phyloP scores from a whole-genome alignment of 2,797 vertebrate genomes.

The Serranus cabrilla region DNA sequence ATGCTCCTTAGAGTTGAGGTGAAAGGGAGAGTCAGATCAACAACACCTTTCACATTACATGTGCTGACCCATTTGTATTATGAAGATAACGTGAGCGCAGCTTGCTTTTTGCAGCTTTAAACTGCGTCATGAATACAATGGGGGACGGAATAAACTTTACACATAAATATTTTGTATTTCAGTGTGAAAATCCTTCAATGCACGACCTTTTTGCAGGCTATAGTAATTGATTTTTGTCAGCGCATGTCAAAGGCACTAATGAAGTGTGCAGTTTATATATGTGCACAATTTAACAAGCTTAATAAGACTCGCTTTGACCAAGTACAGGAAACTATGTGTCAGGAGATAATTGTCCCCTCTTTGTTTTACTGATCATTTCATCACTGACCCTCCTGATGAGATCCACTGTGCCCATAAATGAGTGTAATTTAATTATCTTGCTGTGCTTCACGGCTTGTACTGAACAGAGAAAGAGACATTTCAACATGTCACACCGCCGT shows the following conservation, averaged over 20 bases:
- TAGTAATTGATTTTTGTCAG: not conserved
- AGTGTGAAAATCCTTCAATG: not conserved
- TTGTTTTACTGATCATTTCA: not conserved
- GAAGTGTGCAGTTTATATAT: not conserved
- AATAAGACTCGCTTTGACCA: too few species aligned
- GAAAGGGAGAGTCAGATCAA: not conserved
- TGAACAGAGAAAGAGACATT: conserved; percentile 46
- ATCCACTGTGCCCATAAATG: not conserved
- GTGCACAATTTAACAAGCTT: not conserved
- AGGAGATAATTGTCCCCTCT: not conserved
- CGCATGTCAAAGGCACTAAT: not conserved
- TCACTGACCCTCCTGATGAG: not conserved
- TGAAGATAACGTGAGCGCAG: not conserved
- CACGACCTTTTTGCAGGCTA: not conserved
- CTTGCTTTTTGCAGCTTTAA: not conserved
- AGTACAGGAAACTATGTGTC: not conserved
- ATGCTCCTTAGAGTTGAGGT: not conserved
- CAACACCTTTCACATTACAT: not conserved
- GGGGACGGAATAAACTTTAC: not conserved
- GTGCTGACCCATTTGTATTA: not conserved
- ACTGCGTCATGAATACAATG: not conserved
- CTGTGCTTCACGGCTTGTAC: conserved; percentile 28
- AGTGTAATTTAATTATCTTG: conserved; percentile 40
- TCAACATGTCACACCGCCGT: conserved; percentile 38
- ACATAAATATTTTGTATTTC: not conserved